These are phyloP conservation scores for Nasonia vitripennis DNA, from an alignment of 1,140 invertebrate genomes.

Conservation along the genomic window DNA sequence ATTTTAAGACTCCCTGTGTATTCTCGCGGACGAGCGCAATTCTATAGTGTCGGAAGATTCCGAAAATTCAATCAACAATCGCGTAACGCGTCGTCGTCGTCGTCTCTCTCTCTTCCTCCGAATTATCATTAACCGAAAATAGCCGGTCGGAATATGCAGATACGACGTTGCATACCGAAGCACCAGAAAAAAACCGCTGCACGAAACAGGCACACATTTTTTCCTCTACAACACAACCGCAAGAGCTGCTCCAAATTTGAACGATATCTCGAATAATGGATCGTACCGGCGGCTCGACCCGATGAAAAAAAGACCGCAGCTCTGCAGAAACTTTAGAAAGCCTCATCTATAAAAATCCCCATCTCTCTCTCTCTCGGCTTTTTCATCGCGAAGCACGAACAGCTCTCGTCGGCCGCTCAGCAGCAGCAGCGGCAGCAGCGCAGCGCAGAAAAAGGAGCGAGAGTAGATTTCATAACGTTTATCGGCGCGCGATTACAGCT, in stretches of 20 bases:
- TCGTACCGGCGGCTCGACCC: not conserved
- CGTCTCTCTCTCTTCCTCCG: no score
- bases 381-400: not conserved
- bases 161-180: no score
- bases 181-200: no score
- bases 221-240: no score
- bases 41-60: not conserved
- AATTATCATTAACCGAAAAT: no score
- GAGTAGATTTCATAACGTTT: slow-evolving; percentile 48
- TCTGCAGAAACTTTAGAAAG: no score
- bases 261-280: not conserved
- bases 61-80: no score
- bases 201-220: no score
- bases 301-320: no score
- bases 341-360: not conserved
- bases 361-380: not conserved
- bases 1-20: not conserved
- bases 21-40: not conserved
- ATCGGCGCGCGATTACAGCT: slow-evolving; percentile 43
- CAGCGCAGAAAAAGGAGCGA: slow-evolving; percentile 1
- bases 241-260: not conserved
- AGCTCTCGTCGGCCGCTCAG: no score
- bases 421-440: not conserved
- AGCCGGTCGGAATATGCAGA: no score
- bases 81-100: no score